Base-by-base conservation (phyloP, 2,113 vertebrate species). In the Coreoperca whiteheadi region DNA sequence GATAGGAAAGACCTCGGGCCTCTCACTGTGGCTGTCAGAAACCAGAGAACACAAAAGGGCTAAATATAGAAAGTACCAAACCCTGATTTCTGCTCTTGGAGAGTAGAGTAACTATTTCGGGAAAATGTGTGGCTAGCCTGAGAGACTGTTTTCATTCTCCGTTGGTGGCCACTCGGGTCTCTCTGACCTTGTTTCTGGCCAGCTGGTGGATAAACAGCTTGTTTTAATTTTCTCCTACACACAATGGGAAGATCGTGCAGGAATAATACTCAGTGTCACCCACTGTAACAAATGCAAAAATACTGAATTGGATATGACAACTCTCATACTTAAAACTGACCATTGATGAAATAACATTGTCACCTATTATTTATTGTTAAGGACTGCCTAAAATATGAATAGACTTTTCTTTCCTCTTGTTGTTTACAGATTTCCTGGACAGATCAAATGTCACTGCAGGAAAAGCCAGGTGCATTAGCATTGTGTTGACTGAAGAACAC, bases 1-100 rank as follows among this genome's bases (percentile, higher is more conserved):
- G 78, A 80, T 61, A 65, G 76, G 63, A 80, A 74, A 57, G 81
- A 73, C 64, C 63, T 74, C n/a, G 4, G 68, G 69, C 71, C 25
- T 90, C 82, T 89, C 56, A 57, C 68, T 53, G 20, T 21, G 23
- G 46, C 86, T 75, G 83, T 80, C 78, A 85, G 63, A 53, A 34
- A 65, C 41, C 72, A 63, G 74, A 77, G 54, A 83, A 76, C 28
- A 79, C 59, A 80, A 67, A 37, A 67, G 15, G 46, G 72, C 76
- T 92, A 90, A 93, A 92, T 87, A 87, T 92, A 93, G 93, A 85
- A 78, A 10, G 25, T 0, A 53, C 71, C 51, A 83, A 91, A 90
- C 79, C 78, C 80, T 50, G 60, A 73, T 80, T 93, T 92, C 88
- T 81, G 65, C 84, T 90, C 73, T 81, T 77, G 39, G 60, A 88